Percentiles rank a stretch among this genome's conserved stretches.
phyloP scores from a whole-genome alignment of 1,140 invertebrate genomes.

The Theocolax elegans region DNA sequence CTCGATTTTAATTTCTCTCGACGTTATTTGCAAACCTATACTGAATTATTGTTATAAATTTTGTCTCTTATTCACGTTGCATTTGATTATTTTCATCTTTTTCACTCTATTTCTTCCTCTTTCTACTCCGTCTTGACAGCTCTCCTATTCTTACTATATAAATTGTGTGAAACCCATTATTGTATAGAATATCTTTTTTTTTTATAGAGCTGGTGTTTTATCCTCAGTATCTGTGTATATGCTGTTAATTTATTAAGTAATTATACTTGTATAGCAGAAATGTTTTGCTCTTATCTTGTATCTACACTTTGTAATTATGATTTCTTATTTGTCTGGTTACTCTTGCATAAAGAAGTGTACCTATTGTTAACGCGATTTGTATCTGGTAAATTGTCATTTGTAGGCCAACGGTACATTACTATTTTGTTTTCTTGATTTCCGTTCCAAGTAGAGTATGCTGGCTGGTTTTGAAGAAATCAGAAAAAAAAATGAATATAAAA shows the following conservation, averaged over 20 bases:
- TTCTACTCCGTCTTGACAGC: background rate
- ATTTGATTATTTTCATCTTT: background rate
- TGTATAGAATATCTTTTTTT: constrained; percentile 36
- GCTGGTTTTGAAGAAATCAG: background rate
- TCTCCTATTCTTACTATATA: constrained; percentile 10
- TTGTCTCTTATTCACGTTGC: background rate
- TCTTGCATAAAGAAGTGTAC: background rate
- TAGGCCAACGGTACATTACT: constrained; percentile 1
- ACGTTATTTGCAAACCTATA: background rate
- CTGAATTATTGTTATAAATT: constrained; percentile 1
- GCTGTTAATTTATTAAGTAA: constrained; percentile 23
- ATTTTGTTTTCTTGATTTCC: background rate
- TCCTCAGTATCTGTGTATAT: constrained; percentile 46
- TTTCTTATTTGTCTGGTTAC: background rate
- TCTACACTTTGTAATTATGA: background rate
- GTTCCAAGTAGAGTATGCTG: background rate
- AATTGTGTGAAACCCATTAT: constrained; percentile 13
- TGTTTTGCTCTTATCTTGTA: constrained; percentile 29
- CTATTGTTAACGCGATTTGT: background rate
- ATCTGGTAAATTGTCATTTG: background rate
- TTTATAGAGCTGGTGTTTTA: constrained; percentile 56
- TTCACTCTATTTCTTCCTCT: background rate
- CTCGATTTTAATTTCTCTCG: constrained; percentile 7
- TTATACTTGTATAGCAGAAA: constrained; percentile 23
- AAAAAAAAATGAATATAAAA: constrained; percentile 18